Evolutionary conservation across 2,797 vertebrate genomes (phyloP).

Genomic region (Rachycentron canadum): DNA sequence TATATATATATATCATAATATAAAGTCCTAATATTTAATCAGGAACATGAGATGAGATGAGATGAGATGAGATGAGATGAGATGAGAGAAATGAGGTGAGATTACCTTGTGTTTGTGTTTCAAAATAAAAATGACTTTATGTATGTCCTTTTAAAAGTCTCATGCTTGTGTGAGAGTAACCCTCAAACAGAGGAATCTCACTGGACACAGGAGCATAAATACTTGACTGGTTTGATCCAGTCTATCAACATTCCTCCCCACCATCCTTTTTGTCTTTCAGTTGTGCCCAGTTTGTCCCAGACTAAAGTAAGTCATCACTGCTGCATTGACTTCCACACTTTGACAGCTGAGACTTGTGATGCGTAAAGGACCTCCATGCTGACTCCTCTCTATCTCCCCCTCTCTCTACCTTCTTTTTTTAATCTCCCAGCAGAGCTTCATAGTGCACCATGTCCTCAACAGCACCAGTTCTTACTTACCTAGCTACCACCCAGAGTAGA

Average conservation of each 20-base stretch:
- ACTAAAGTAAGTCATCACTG: slow-evolving; percentile 48
- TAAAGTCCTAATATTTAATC: no score
- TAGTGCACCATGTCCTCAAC: slow-evolving; percentile 22
- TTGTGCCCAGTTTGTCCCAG: slow-evolving; percentile 1
- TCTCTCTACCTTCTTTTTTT: neutral
- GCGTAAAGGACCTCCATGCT: slow-evolving; percentile 59
- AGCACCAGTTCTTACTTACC: slow-evolving; percentile 17
- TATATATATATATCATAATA: no score
- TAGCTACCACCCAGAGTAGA: neutral
- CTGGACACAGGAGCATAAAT: slow-evolving; percentile 13
- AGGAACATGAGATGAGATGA: no score
- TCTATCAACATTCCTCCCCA: slow-evolving; percentile 2
- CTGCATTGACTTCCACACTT: slow-evolving; percentile 24
- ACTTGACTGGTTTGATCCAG: slow-evolving; percentile 20
- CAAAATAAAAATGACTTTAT: no score
- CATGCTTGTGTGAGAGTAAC: neutral
- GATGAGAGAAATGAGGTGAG: no score
- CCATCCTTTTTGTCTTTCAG: slow-evolving; percentile 9
- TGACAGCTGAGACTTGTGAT: slow-evolving; percentile 54
- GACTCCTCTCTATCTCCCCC: slow-evolving; percentile 11
- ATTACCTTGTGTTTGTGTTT: no score
- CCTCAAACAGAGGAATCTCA: neutral
- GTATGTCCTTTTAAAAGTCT: neutral
- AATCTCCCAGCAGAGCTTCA: slow-evolving; percentile 6
- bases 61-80: no score